Conservation (phyloP, 2,888 invertebrate genomes). For the Portevinia maculata region DNA sequence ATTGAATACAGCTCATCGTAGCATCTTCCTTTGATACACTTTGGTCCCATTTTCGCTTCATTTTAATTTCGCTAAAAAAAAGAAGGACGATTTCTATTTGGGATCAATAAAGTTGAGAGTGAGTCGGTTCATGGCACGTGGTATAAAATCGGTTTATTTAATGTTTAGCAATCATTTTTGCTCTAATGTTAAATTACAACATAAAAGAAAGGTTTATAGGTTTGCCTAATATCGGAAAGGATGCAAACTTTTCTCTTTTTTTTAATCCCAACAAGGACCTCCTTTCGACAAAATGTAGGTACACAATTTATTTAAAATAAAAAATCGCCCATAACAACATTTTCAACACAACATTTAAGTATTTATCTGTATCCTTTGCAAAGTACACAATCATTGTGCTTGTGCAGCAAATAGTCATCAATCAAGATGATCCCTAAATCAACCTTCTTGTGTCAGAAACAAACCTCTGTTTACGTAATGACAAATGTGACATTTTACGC, state of each 20-base stretch:
- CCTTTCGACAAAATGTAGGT: no score
- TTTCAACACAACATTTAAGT: background rate
- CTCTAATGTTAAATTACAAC: conserved; percentile 27
- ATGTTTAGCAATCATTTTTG: conserved; percentile 50
- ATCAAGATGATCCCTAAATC: conserved; percentile 57
- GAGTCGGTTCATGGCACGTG: conserved; percentile 2
- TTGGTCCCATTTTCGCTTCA: conserved; percentile 67
- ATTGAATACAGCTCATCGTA: conserved; percentile 73
- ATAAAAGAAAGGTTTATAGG: conserved; percentile 21
- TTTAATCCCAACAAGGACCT: no score
- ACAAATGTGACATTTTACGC: conserved; percentile 70
- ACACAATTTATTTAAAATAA: no score
- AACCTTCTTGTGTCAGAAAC: conserved; percentile 42
- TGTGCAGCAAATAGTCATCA: conserved; percentile 15
- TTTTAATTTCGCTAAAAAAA: conserved; percentile 51
- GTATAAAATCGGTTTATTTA: conserved; percentile 28
- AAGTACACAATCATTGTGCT: background rate
- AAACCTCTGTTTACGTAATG: conserved; percentile 43
- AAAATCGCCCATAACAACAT: background rate
- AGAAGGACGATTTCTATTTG: conserved; percentile 42
- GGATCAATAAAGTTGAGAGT: conserved; percentile 52
- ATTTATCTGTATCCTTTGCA: background rate
- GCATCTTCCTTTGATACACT: conserved; percentile 72
- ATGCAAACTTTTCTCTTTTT: background rate
- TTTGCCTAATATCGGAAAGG: background rate